Evolutionary conservation across 2,888 invertebrate species (phyloP).

Genomic region (Pinctada fucata): DNA sequence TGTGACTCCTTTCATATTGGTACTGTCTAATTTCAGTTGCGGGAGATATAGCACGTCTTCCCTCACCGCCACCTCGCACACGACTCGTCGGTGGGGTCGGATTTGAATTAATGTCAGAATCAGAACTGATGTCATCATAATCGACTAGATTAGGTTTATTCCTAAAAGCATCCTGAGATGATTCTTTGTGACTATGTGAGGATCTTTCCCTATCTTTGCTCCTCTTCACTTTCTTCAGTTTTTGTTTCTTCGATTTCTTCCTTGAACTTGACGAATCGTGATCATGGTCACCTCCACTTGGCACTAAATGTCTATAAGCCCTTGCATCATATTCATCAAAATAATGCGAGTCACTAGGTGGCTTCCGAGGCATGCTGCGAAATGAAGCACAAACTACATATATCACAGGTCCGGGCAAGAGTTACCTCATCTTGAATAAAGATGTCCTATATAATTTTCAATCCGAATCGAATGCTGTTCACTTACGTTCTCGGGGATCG

Average conservation of each 20-base stretch:
- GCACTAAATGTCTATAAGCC: slow-evolving; percentile 65
- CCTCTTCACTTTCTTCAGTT: slow-evolving; percentile 57
- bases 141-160: slow-evolving; percentile 58
- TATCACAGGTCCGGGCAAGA: not conserved
- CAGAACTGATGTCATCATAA: slow-evolving; percentile 72
- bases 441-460: too few species aligned
- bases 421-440: slow-evolving; percentile 35
- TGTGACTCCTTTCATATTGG: slow-evolving; percentile 61
- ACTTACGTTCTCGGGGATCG: too few species aligned
- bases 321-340: slow-evolving; percentile 71
- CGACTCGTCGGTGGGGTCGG: slow-evolving; percentile 41
- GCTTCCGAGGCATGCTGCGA: slow-evolving; percentile 52
- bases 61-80: slow-evolving; percentile 31
- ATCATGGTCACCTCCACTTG: slow-evolving; percentile 40
- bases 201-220: not conserved
- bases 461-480: too few species aligned
- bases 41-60: slow-evolving; percentile 52
- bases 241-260: slow-evolving; percentile 60
- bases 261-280: slow-evolving; percentile 36
- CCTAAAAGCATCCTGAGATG: slow-evolving; percentile 30
- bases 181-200: not conserved
- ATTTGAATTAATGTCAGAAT: slow-evolving; percentile 60
- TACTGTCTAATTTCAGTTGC: slow-evolving; percentile 58
- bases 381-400: not conserved
- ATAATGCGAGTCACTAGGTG: slow-evolving; percentile 23